phyloP scores from a whole-genome alignment of 2,113 vertebrate species.

The Mus spicilegus region DNA sequence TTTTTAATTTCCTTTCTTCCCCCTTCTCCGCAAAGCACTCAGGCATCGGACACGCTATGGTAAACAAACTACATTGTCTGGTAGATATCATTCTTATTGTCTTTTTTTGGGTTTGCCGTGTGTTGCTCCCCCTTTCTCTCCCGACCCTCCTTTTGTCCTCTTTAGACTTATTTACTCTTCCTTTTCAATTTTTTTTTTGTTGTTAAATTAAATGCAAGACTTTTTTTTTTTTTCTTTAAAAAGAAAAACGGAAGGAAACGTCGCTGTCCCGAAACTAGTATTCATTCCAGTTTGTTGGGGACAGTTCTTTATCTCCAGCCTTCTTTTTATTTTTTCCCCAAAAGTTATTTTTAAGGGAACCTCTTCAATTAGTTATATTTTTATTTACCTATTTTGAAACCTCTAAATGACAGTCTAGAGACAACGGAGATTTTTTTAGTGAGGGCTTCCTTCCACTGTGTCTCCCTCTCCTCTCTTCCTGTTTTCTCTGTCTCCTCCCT shows the following conservation, averaged over 20 bases:
- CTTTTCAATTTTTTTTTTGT: constrained; percentile 35
- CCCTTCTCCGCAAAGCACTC: constrained; percentile 99
- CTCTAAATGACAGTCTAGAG: constrained; percentile 34
- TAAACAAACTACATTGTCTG: constrained; percentile 99
- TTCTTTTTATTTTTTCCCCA: constrained; percentile 61
- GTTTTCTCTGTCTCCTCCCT: constrained; percentile 45
- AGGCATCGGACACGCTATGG: constrained; percentile 99
- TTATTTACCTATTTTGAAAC: constrained; percentile 67
- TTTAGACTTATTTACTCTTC: constrained; percentile 83
- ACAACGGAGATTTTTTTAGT: neutral
- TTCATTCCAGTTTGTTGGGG: constrained; percentile 70
- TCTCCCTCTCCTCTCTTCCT: constrained; percentile 55
- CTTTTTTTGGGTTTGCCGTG: constrained; percentile 99
- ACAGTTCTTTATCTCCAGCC: constrained; percentile 65
- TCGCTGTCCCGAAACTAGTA: constrained; percentile 80
- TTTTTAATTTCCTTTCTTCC: constrained; percentile 99
- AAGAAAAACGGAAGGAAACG: constrained; percentile 48
- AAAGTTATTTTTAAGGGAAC: constrained; percentile 3
- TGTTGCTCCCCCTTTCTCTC: constrained; percentile 91
- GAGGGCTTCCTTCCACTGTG: constrained; percentile 39
- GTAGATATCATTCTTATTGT: constrained; percentile 99
- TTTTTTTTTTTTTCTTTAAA: constrained; percentile 76
- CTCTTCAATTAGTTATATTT: constrained; percentile 47
- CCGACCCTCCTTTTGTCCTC: constrained; percentile 78
- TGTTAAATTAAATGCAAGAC: constrained; percentile 90